Percentiles rank a stretch among this genome's conserved stretches.
These are phyloP conservation scores for Halictus ligatus DNA, from an alignment of 2,888 invertebrate species.

Conservation along the genomic window DNA sequence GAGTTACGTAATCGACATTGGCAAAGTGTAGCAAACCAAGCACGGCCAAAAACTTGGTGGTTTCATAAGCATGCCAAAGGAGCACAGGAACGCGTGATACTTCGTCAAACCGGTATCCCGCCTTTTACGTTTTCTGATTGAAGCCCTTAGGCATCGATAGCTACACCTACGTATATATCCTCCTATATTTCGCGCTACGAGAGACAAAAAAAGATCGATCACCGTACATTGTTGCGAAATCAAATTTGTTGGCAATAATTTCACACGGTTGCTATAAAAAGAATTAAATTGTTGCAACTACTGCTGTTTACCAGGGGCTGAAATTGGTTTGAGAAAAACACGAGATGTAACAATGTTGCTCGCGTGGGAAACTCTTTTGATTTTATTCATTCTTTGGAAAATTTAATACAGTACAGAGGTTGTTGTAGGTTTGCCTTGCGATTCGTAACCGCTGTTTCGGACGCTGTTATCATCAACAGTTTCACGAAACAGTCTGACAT, in stretches of 20 bases:
- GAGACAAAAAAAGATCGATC: background rate
- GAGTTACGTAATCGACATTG: constrained; percentile 58
- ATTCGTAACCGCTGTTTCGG: background rate
- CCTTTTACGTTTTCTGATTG: background rate
- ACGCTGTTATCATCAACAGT: background rate
- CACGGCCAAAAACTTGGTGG: constrained; percentile 52
- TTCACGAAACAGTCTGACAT: background rate
- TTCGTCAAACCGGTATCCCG: constrained; percentile 2
- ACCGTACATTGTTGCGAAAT: background rate
- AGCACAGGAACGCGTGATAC: constrained; percentile 13
- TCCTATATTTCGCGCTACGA: background rate
- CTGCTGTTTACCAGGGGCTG: background rate
- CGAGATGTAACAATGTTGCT: background rate
- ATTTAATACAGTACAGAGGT: constrained; percentile 22
- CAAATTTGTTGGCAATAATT: background rate
- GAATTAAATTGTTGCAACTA: background rate
- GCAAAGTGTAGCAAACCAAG: constrained; percentile 54
- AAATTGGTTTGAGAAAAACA: background rate
- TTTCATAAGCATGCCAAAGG: constrained; percentile 49
- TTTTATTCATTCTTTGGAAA: constrained; percentile 34
- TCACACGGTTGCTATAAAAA: background rate
- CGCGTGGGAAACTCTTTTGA: constrained; percentile 15
- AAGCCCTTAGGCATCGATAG: background rate
- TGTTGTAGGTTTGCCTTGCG: background rate
- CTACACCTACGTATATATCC: too few relatives aligned